phyloP scores from a whole-genome alignment of 2,888 invertebrate genomes.

The Periphyllus acericola region DNA sequence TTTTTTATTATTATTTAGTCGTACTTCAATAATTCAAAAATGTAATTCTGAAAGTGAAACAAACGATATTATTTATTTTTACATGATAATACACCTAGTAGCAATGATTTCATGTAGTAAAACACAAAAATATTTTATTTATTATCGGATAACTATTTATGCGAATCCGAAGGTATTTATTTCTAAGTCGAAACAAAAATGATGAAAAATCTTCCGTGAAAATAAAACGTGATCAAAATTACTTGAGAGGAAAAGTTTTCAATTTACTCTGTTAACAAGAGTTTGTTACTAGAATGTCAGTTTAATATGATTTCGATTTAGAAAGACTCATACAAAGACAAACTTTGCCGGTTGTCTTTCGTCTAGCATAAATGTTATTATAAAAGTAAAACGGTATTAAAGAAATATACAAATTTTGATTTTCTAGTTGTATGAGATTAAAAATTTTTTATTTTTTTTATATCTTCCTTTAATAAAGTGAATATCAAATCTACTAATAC shows the following conservation, averaged over 20 bases:
- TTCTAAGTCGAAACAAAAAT: background rate
- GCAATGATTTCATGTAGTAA: too few relatives aligned
- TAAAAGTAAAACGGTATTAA: constrained; percentile 18
- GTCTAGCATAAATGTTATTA: constrained; percentile 20
- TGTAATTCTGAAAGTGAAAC: too few relatives aligned
- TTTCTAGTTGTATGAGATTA: background rate
- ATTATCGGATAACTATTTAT: background rate
- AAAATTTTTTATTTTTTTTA: background rate
- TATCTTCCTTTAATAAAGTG: too few relatives aligned
- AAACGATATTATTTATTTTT: too few relatives aligned
- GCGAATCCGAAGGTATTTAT: background rate
- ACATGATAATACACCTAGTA: too few relatives aligned
- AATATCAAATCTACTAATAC: too few relatives aligned
- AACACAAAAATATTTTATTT: background rate
- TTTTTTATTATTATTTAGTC: too few relatives aligned
- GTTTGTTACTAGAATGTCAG: constrained; percentile 46
- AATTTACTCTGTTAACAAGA: constrained; percentile 47
- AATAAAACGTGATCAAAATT: constrained; percentile 39
- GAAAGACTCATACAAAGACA: constrained; percentile 32
- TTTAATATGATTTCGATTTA: constrained; percentile 53
- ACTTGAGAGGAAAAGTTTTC: constrained; percentile 37
- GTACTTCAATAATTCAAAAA: too few relatives aligned
- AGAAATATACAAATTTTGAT: constrained; percentile 19
- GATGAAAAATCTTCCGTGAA: background rate
- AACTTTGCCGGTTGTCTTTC: constrained; percentile 21